Evolutionary conservation across 1,140 invertebrate species (phyloP).

Genomic region (Acromyrmex charruanus): DNA sequence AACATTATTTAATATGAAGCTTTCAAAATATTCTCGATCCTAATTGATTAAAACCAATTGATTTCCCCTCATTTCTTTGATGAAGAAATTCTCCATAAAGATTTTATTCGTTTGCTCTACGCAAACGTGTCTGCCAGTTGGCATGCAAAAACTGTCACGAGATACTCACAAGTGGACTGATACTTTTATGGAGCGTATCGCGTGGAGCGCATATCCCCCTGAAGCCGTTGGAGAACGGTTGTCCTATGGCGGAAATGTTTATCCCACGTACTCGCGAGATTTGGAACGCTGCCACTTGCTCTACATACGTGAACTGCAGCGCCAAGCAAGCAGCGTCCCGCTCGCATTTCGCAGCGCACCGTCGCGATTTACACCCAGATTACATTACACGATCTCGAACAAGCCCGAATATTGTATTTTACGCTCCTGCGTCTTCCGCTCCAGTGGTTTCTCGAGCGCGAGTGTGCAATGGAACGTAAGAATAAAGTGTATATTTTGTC

Average conservation of each 20-base stretch:
- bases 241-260: conserved; percentile 81
- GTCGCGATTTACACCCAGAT: conserved; percentile 81
- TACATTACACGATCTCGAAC: conserved; percentile 81
- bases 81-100: background rate
- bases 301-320: conserved; percentile 82
- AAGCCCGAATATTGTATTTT: conserved; percentile 79
- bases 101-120: background rate
- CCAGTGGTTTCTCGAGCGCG: conserved; percentile 36
- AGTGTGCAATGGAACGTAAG: conserved; percentile 28
- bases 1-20: conserved; percentile 3
- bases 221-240: conserved; percentile 64
- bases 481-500: conserved; percentile 26
- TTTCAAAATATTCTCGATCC: too few relatives aligned
- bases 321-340: conserved; percentile 72
- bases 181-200: conserved; percentile 46
- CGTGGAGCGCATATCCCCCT: conserved; percentile 34
- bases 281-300: conserved; percentile 85
- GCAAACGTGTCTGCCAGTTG: conserved; percentile 14
- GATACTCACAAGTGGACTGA: conserved; percentile 22
- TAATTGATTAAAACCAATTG: background rate
- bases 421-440: background rate
- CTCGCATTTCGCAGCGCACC: conserved; percentile 78
- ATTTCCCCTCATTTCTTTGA: conserved; percentile 16
- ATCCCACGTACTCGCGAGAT: conserved; percentile 80
- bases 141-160: conserved; percentile 10